Evolutionary conservation across 2,888 invertebrate genomes (phyloP).

Genomic region (Drosophila antonietae): DNA sequence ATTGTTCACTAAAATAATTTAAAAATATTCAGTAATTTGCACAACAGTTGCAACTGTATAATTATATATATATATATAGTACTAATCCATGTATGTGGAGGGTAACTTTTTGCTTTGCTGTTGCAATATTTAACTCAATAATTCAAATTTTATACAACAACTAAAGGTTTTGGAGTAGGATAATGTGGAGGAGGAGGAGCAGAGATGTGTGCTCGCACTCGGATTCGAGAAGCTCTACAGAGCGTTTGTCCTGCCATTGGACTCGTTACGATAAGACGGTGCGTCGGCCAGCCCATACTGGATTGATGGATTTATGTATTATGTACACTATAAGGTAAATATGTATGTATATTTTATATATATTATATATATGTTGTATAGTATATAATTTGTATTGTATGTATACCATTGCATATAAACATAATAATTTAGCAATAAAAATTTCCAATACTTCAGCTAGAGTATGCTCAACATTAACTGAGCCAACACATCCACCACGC

Average conservation of each 20-base stretch:
- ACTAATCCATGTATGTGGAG: constrained; percentile 49
- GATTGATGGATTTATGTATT: constrained; percentile 40
- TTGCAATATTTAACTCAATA: constrained; percentile 63
- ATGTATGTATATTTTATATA: constrained; percentile 45
- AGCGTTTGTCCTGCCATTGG: constrained; percentile 35
- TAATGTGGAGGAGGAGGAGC: not conserved
- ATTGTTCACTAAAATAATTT: constrained; percentile 72
- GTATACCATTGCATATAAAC: constrained; percentile 81
- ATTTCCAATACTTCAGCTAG: constrained; percentile 65
- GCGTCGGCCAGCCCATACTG: constrained; percentile 24
- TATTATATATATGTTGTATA: constrained; percentile 46
- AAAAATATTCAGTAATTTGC: constrained; percentile 74
- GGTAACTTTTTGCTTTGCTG: constrained; percentile 49
- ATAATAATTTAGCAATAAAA: constrained; percentile 79
- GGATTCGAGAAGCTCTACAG: constrained; percentile 37
- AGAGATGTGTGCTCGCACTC: constrained; percentile 20
- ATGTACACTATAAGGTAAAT: constrained; percentile 52
- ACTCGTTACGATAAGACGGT: constrained; percentile 34
- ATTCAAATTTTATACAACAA: constrained; percentile 63
- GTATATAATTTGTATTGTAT: constrained; percentile 56
- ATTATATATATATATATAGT: constrained; percentile 23
- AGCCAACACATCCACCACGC: constrained; percentile 41
- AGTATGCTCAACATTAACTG: constrained; percentile 72
- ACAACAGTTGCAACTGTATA: constrained; percentile 52
- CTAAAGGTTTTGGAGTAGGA: constrained; percentile 30